A percentile compares a stretch with the other conserved stretches of the same genome.
phyloP scores from a whole-genome alignment of 2,797 vertebrate genomes.

The Esox lucius region DNA sequence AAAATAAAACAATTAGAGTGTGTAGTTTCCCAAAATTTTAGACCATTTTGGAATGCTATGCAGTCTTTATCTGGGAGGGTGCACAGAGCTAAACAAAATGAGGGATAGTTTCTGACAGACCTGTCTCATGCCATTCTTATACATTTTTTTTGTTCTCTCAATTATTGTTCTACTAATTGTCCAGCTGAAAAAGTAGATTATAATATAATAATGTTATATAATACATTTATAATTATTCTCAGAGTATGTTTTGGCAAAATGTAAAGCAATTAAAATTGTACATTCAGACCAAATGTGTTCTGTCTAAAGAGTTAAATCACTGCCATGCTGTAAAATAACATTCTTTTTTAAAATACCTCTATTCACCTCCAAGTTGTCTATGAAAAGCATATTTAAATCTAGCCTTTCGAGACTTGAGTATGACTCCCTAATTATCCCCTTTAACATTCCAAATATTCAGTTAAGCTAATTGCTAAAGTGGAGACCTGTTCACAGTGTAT shows the following conservation, averaged over 20 bases:
- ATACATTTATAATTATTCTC: too few relatives aligned
- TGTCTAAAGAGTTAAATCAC: neutral
- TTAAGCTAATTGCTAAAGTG: slow-evolving; percentile 62
- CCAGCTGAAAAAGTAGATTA: too few relatives aligned
- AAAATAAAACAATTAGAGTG: slow-evolving; percentile 28
- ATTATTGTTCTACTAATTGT: too few relatives aligned
- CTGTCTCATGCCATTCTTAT: too few relatives aligned
- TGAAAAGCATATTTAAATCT: neutral
- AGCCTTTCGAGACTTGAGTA: slow-evolving; percentile 12
- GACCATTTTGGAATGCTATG: too few relatives aligned
- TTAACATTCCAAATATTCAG: slow-evolving; percentile 67
- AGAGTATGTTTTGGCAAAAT: too few relatives aligned
- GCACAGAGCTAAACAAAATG: too few relatives aligned
- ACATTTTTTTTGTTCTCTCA: too few relatives aligned
- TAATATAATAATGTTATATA: too few relatives aligned
- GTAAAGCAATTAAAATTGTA: neutral
- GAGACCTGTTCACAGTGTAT: slow-evolving; percentile 48
- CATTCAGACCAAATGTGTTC: neutral
- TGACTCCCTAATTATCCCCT: slow-evolving; percentile 60
- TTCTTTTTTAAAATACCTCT: slow-evolving; percentile 9
- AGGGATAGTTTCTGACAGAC: too few relatives aligned
- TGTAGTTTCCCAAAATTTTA: slow-evolving; percentile 35
- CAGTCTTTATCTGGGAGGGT: too few relatives aligned
- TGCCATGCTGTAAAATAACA: neutral
- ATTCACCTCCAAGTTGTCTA: slow-evolving; percentile 34